Percentiles rank a stretch among this genome's conserved stretches.
Conservation (phyloP, 2,797 vertebrate genomes). For the Cichlasoma orientale region DNA sequence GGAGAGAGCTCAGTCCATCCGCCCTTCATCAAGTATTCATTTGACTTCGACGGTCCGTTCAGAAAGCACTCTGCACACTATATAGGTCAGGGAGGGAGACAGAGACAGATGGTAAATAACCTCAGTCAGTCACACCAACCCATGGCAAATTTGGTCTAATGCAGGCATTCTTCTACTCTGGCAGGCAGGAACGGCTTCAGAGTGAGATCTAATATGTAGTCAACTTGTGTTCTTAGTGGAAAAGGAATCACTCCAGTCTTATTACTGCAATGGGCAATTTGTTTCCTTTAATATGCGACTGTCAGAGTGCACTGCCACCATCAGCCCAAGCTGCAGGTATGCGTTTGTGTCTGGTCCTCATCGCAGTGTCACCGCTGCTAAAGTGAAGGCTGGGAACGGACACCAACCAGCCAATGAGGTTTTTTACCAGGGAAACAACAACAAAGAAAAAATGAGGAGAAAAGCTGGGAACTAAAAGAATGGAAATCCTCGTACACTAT, state of each 20-base stretch:
- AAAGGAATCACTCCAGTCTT: not conserved
- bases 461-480: not conserved
- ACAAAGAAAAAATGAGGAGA: not conserved
- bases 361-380: constrained; percentile 61
- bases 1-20: constrained; percentile 6
- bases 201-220: not conserved
- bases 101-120: not conserved
- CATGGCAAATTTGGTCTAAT: not conserved
- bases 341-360: constrained; percentile 59
- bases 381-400: constrained; percentile 32
- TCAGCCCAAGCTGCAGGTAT: constrained; percentile 33
- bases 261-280: constrained; percentile 7
- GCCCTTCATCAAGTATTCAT: constrained; percentile 57
- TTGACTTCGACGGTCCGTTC: constrained; percentile 29
- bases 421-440: not conserved
- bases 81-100: constrained; percentile 21
- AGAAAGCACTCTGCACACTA: constrained; percentile 22
- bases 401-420: constrained; percentile 24
- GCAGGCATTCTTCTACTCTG: not conserved
- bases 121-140: not conserved
- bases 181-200: not conserved
- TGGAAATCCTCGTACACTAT: not conserved
- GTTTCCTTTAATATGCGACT: constrained; percentile 6
- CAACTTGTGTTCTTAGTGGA: not conserved
- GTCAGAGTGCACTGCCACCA: constrained; percentile 13